Evolutionary conservation across 2,113 vertebrate genomes (phyloP).

Genomic region (Colistium nudipinnis): DNA sequence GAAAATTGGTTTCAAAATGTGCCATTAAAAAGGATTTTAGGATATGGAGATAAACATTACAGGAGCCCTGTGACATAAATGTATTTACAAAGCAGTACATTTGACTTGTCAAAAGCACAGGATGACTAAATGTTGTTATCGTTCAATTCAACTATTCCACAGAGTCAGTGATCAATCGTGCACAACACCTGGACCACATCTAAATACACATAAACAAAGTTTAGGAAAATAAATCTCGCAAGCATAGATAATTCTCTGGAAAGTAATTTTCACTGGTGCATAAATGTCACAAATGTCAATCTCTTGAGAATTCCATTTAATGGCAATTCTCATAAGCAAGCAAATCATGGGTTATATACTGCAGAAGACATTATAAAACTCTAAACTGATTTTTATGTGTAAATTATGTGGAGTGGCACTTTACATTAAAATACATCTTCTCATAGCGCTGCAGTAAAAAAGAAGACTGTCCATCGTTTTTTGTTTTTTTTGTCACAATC

Average conservation of each 20-base stretch:
- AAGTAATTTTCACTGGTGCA: not conserved
- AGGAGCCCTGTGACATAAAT: not conserved
- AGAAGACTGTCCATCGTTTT: not conserved
- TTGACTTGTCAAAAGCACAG: not conserved
- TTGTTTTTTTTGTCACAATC: constrained; percentile 6
- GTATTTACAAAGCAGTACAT: not conserved
- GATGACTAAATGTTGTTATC: not conserved
- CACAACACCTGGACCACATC: not conserved
- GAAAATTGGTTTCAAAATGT: not conserved
- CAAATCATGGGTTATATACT: not conserved
- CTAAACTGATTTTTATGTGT: not conserved
- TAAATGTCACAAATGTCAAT: not conserved
- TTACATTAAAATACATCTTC: not conserved
- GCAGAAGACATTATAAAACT: not conserved
- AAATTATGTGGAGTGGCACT: not conserved
- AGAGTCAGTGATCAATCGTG: not conserved
- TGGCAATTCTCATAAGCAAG: not conserved
- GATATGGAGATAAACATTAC: not conserved
- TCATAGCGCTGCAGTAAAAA: not conserved
- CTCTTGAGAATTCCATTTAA: not conserved
- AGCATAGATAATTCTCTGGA: not conserved
- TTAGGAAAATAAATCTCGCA: not conserved
- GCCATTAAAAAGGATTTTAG: not conserved
- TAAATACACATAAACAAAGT: too few relatives aligned
- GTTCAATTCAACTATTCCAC: not conserved